These are phyloP conservation scores for Cirrhinus mrigala DNA, from an alignment of 2,797 vertebrate species.

Conservation along the genomic window DNA sequence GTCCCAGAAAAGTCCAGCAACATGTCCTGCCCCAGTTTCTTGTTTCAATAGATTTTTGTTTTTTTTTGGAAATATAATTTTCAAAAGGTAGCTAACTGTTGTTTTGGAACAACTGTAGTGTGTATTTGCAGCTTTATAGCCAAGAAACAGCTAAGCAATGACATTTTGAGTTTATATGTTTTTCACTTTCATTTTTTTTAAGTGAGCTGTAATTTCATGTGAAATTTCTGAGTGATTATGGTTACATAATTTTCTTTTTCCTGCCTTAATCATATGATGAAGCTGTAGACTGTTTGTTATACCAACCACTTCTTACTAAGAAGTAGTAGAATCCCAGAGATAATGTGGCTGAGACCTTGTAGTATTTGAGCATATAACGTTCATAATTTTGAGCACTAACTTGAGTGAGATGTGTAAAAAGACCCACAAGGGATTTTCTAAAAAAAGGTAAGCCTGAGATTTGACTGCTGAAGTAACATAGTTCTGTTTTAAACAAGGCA, in stretches of 20 bases:
- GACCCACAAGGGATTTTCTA: conserved; percentile 13
- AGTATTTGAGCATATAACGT: background rate
- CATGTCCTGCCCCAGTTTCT: background rate
- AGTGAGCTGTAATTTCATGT: background rate
- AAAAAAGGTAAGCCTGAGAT: conserved; percentile 10
- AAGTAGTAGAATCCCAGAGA: background rate
- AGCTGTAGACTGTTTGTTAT: background rate
- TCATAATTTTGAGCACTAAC: conserved; percentile 7
- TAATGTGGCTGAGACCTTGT: background rate
- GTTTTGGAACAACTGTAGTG: background rate
- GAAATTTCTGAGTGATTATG: background rate
- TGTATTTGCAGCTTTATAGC: background rate
- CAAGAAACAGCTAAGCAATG: background rate
- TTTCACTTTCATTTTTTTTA: too few relatives aligned
- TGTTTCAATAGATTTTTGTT: background rate
- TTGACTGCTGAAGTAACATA: conserved; percentile 27
- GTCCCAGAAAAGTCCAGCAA: background rate
- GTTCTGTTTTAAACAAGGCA: conserved; percentile 16
- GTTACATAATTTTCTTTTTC: background rate
- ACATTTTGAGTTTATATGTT: background rate
- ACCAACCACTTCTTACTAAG: background rate
- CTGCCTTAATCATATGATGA: background rate
- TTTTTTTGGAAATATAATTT: too few relatives aligned
- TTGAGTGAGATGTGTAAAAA: background rate
- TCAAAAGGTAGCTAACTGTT: background rate